Conservation (phyloP, 1,140 invertebrate species). For the Aphis craccivora region DNA sequence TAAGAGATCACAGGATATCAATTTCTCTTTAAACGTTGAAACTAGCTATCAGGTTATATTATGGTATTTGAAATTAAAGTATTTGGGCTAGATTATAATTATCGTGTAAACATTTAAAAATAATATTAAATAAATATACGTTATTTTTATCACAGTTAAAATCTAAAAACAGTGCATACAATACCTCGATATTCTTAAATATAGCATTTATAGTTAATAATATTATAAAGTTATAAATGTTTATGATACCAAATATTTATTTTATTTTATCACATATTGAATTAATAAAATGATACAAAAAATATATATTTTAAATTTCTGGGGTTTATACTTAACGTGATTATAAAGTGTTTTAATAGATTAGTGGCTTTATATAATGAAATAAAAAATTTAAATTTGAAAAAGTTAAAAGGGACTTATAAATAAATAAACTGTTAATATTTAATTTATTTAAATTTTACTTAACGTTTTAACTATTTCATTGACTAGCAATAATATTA, state of each 20-base stretch:
- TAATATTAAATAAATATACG: not conserved
- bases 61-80: not conserved
- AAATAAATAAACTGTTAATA: not conserved
- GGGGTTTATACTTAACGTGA: not conserved
- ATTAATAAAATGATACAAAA: no score
- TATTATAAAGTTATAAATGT: not conserved
- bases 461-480: not conserved
- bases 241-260: not conserved
- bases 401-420: not conserved
- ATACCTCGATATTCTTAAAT: not conserved
- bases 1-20: not conserved
- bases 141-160: not conserved
- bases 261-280: no score
- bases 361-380: not conserved
- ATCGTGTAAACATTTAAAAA: not conserved
- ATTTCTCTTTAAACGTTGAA: no score
- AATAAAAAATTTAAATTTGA: not conserved
- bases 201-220: not conserved
- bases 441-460: not conserved
- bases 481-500: not conserved
- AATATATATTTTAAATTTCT: no score
- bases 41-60: not conserved
- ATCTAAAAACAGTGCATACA: not conserved
- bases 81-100: not conserved
- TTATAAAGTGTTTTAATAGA: no score